phyloP scores from a whole-genome alignment of 2,797 vertebrate species.

The Tragelaphus eurycerus region DNA sequence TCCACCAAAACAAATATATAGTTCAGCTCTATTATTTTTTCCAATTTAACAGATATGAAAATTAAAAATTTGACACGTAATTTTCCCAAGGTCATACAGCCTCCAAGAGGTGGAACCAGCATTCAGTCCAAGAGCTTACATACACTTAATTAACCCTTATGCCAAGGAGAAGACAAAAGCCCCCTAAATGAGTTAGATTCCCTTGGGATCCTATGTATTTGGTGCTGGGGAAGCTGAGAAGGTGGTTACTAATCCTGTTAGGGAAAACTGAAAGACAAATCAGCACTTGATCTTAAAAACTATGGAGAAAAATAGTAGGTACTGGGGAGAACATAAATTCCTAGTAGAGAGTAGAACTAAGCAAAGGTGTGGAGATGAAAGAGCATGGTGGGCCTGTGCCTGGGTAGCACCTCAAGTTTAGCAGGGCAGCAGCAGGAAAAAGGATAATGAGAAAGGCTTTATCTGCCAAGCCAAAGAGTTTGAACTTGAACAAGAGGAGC shows the following conservation, averaged over 20 bases:
- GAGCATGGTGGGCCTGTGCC: too few species aligned
- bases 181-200: neutral
- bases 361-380: neutral
- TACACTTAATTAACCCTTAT: neutral
- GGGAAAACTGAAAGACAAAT: neutral
- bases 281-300: neutral
- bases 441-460: neutral
- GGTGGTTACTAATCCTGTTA: neutral
- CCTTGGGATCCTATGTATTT: neutral
- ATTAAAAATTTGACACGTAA: neutral
- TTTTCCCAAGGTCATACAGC: neutral
- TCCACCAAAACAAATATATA: neutral
- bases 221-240: neutral
- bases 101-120: neutral
- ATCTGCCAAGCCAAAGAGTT: slow-evolving; percentile 13
- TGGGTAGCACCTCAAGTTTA: neutral
- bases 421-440: neutral
- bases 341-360: neutral
- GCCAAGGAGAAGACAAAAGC: neutral
- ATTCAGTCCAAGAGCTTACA: neutral
- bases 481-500: slow-evolving; percentile 1
- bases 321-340: neutral
- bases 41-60: neutral
- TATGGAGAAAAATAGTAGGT: neutral
- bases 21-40: neutral